Conservation (phyloP, 1,140 invertebrate genomes). For the Dryas iulia region DNA sequence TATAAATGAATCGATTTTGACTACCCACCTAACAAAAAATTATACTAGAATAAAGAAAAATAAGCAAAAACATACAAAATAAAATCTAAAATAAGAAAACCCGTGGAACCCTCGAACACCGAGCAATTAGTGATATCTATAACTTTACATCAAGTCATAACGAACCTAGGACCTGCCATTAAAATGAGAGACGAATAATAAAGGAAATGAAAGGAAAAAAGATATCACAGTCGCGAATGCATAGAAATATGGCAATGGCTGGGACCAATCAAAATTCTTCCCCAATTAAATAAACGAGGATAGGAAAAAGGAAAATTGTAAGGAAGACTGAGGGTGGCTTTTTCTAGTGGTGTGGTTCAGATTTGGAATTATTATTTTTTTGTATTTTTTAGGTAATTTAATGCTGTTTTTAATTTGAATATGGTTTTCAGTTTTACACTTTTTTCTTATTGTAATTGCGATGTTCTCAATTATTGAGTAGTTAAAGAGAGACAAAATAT, state of each 20-base stretch:
- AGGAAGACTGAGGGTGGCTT: constrained; percentile 75
- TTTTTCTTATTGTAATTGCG: no score
- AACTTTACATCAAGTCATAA: constrained; percentile 60
- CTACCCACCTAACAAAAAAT: neutral
- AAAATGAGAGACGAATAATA: constrained; percentile 77
- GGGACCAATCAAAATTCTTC: constrained; percentile 79
- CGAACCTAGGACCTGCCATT: constrained; percentile 65
- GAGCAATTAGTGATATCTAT: constrained; percentile 70
- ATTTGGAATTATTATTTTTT: neutral
- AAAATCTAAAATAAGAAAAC: constrained; percentile 24
- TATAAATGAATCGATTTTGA: neutral
- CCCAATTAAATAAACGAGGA: constrained; percentile 77
- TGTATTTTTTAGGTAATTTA: neutral
- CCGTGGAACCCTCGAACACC: constrained; percentile 37
- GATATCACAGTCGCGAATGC: constrained; percentile 62
- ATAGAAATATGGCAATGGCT: constrained; percentile 73
- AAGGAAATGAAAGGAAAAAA: constrained; percentile 60
- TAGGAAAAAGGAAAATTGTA: constrained; percentile 78
- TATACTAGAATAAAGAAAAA: neutral
- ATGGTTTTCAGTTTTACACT: neutral
- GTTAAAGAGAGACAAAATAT: no score
- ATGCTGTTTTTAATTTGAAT: neutral
- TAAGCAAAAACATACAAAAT: constrained; percentile 20
- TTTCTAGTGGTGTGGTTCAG: constrained; percentile 40
- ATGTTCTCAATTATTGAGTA: no score